phyloP scores from a whole-genome alignment of 2,888 invertebrate species.

The Folsomia candida region DNA sequence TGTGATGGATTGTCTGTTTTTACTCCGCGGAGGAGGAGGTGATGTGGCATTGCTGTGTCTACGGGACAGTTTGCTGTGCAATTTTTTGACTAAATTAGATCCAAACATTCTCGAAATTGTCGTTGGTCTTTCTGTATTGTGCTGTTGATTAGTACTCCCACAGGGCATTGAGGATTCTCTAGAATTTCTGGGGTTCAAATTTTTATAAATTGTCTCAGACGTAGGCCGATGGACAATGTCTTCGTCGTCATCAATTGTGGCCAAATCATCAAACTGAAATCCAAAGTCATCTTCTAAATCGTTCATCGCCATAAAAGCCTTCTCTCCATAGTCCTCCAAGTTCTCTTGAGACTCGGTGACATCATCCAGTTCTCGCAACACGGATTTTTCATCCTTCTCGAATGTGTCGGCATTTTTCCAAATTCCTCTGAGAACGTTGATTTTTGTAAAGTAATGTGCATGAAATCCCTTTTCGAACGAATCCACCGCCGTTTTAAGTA shows the following conservation, averaged over 20 bases:
- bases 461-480: slow-evolving; percentile 46
- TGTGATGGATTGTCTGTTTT: slow-evolving; percentile 29
- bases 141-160: neutral
- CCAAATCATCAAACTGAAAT: slow-evolving; percentile 44
- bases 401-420: slow-evolving; percentile 32
- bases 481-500: slow-evolving; percentile 39
- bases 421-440: slow-evolving; percentile 42
- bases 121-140: slow-evolving; percentile 27
- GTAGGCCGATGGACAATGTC: slow-evolving; percentile 20
- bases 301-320: slow-evolving; percentile 29
- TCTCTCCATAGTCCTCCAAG: slow-evolving; percentile 40
- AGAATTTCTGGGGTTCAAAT: slow-evolving; percentile 19
- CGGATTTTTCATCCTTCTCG: slow-evolving; percentile 27
- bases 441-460: slow-evolving; percentile 45
- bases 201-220: slow-evolving; percentile 35
- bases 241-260: slow-evolving; percentile 29
- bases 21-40: slow-evolving; percentile 10
- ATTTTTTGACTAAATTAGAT: slow-evolving; percentile 32
- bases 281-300: slow-evolving; percentile 46
- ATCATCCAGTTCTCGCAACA: slow-evolving; percentile 37
- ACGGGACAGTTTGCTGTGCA: slow-evolving; percentile 28
- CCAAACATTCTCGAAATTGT: slow-evolving; percentile 42
- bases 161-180: neutral
- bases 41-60: slow-evolving; percentile 30
- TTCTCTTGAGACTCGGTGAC: slow-evolving; percentile 42